phyloP scores from a whole-genome alignment of 2,888 invertebrate species.

The Caenorhabditis sp. region DNA sequence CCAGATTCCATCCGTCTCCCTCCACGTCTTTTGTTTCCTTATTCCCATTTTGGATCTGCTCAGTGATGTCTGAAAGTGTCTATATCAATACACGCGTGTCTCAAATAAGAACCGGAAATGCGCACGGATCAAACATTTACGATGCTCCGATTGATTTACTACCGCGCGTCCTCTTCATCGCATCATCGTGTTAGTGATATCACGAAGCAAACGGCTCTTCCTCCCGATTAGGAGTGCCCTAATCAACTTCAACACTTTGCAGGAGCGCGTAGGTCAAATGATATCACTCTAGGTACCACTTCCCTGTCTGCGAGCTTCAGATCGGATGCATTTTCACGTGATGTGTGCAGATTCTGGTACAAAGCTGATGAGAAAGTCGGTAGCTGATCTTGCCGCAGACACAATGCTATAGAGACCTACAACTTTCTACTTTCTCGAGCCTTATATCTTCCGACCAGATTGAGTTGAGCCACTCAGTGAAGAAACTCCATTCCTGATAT shows the following conservation, averaged over 20 bases:
- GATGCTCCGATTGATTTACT: constrained; percentile 11
- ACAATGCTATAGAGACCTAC: no score
- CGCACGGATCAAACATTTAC: constrained; percentile 24
- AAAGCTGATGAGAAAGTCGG: no score
- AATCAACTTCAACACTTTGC: constrained; percentile 38
- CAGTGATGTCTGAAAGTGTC: constrained; percentile 24
- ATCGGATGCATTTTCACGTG: no score
- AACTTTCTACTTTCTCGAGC: no score
- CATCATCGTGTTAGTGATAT: constrained; percentile 46
- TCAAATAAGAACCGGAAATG: constrained; percentile 13
- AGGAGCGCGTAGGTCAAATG: constrained; percentile 36
- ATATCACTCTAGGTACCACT: constrained; percentile 34
- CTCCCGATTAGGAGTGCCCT: constrained; percentile 8
- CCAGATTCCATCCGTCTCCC: background rate
- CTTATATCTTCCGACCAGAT: no score
- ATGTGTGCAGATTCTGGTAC: no score
- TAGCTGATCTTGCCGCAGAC: no score
- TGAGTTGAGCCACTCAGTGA: no score
- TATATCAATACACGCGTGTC: constrained; percentile 2
- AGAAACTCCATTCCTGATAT: no score
- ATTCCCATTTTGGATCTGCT: background rate
- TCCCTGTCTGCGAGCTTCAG: background rate
- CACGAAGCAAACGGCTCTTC: constrained; percentile 6
- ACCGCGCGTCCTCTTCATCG: constrained; percentile 15
- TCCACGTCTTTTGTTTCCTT: constrained; percentile 6